Conservation (phyloP, 2,888 invertebrate species). For the Himalopsyche kuldschensis region DNA sequence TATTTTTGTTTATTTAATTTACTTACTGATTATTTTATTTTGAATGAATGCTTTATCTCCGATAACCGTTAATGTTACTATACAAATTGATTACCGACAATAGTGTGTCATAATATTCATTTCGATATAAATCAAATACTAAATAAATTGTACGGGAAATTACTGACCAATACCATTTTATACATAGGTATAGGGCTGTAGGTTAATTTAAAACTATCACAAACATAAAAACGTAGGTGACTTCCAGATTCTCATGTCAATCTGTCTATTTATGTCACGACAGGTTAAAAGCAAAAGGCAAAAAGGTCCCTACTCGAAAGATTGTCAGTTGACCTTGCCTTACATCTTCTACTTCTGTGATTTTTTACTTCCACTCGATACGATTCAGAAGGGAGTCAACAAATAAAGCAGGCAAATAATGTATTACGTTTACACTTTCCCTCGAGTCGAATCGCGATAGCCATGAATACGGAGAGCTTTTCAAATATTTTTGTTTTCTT, state of each 20-base stretch:
- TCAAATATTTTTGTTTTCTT: not conserved
- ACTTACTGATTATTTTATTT: too few species aligned
- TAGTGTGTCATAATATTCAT: too few species aligned
- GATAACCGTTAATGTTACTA: too few species aligned
- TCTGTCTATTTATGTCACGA: not conserved
- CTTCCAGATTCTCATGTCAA: not conserved
- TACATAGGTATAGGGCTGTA: not conserved
- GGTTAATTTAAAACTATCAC: not conserved
- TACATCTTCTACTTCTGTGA: not conserved
- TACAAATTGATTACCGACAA: too few species aligned
- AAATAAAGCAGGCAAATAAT: not conserved
- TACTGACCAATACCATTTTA: too few species aligned
- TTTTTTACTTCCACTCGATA: not conserved
- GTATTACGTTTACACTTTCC: not conserved
- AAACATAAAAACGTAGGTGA: not conserved
- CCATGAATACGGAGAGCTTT: not conserved
- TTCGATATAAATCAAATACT: too few species aligned
- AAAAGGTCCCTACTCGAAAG: not conserved
- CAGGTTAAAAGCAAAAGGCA: not conserved
- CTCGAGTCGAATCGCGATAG: not conserved
- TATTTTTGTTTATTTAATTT: too few species aligned
- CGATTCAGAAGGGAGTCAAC: not conserved
- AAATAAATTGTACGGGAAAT: too few species aligned
- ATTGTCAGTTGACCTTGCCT: not conserved
- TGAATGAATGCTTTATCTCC: too few species aligned